phyloP scores from a whole-genome alignment of 2,113 vertebrate genomes.

The Cyanocitta stelleri region DNA sequence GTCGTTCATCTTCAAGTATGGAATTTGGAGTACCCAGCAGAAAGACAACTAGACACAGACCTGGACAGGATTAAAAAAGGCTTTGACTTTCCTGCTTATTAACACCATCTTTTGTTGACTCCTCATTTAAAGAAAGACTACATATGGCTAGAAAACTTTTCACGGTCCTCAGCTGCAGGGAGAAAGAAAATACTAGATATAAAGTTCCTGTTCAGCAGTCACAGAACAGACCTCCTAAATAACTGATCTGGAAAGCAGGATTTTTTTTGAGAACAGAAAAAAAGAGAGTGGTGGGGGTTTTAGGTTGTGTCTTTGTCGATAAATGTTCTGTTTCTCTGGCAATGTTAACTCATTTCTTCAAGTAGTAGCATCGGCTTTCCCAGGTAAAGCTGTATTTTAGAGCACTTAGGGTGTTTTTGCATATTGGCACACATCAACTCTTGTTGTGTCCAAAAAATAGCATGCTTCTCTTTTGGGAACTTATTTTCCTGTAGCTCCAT shows the following conservation, averaged over 20 bases:
- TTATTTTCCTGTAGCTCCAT: neutral
- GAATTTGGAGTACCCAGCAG: neutral
- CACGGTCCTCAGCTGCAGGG: neutral
- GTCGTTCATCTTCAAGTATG: neutral
- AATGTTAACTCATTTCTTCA: neutral
- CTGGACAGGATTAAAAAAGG: neutral
- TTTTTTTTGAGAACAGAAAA: neutral
- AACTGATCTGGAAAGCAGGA: neutral
- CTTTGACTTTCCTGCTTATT: neutral
- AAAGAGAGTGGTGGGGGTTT: neutral
- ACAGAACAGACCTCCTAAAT: neutral
- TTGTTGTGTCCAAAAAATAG: neutral
- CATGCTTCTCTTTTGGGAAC: neutral
- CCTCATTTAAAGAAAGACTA: neutral
- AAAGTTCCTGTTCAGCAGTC: neutral
- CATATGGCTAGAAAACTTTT: neutral
- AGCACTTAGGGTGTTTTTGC: neutral
- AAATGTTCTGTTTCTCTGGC: neutral
- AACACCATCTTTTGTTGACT: neutral
- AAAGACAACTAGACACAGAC: neutral
- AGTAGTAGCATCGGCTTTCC: neutral
- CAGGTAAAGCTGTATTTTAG: neutral
- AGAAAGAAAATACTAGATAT: neutral
- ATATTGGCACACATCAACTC: neutral
- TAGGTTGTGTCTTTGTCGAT: neutral